Evolutionary conservation across 1,140 invertebrate species (phyloP).

Genomic region (Centruroides vittatus): DNA sequence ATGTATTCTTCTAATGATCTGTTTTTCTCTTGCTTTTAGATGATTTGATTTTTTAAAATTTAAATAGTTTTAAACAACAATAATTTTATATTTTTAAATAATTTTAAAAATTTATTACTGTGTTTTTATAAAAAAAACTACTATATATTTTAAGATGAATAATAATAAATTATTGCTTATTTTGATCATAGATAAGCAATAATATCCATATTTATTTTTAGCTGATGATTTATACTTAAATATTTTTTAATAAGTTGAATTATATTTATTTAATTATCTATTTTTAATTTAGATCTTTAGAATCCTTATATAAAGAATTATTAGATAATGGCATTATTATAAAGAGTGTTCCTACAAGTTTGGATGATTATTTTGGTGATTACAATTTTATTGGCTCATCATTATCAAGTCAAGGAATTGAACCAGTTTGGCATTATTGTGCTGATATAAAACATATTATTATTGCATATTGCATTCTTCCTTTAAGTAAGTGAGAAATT

Average conservation of each 20-base stretch:
- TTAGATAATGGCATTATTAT: conserved; percentile 77
- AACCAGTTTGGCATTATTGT: conserved; percentile 32
- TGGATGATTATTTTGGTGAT: conserved; percentile 66
- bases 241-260: neutral
- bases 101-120: too few species aligned
- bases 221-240: too few species aligned
- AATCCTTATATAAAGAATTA: conserved; percentile 83
- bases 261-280: neutral
- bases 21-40: too few species aligned
- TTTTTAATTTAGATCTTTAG: conserved; percentile 44
- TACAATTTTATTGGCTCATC: conserved; percentile 46
- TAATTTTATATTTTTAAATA: too few species aligned
- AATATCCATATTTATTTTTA: too few species aligned
- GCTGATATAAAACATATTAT: conserved; percentile 80
- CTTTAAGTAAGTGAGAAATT: conserved; percentile 41
- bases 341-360: conserved; percentile 50
- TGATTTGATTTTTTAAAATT: too few species aligned
- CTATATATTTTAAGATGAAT: too few species aligned
- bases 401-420: conserved; percentile 14
- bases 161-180: too few species aligned
- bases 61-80: too few species aligned
- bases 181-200: too few species aligned
- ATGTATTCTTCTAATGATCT: neutral
- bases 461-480: conserved; percentile 78
- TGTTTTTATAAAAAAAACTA: too few species aligned